These are phyloP conservation scores for Haliclona indistincta DNA, from an alignment of 37 sponge, comb jelly and placozoan genomes.

Conservation along the genomic window DNA sequence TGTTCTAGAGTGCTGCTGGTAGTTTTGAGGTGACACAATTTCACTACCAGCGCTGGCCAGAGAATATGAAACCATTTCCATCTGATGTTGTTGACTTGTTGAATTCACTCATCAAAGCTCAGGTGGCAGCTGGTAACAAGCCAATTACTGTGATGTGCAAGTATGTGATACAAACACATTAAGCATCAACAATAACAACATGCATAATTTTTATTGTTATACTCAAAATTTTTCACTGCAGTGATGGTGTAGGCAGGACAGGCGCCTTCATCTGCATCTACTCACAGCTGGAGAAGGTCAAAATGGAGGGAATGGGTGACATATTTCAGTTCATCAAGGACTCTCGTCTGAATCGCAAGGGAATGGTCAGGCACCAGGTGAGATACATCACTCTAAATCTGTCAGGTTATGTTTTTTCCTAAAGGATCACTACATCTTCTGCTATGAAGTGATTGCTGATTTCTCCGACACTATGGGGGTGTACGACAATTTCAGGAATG, in stretches of 20 bases:
- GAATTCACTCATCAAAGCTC: too few species aligned
- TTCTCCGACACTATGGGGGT: too few species aligned
- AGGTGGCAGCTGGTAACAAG: conserved; percentile 54
- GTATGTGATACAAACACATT: conserved; percentile 31
- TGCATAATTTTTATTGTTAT: too few species aligned
- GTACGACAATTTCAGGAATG: too few species aligned
- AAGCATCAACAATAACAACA: too few species aligned
- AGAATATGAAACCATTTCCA: conserved; percentile 18
- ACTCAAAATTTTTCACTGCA: too few species aligned
- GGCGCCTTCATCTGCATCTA: conserved; percentile 22
- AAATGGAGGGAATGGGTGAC: conserved; percentile 46
- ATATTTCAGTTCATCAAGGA: conserved; percentile 35
- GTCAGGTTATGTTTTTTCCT: too few species aligned
- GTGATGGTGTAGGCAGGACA: conserved; percentile 43
- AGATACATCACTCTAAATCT: too few species aligned
- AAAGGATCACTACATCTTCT: too few species aligned
- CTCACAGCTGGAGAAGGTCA: conserved; percentile 34
- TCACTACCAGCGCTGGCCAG: conserved; percentile 47
- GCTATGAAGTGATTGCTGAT: too few species aligned
- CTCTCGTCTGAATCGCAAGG: conserved; percentile 6
- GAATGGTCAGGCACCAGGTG: too few species aligned
- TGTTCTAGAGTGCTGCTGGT: conserved; percentile 14
- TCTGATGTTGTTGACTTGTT: conserved; percentile 34
- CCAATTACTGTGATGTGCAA: conserved; percentile 79
- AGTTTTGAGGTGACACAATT: conserved; percentile 32